Percentiles rank a stretch among this genome's conserved stretches.
phyloP scores from a whole-genome alignment of 2,888 invertebrate species.

The Cetonia aurata region DNA sequence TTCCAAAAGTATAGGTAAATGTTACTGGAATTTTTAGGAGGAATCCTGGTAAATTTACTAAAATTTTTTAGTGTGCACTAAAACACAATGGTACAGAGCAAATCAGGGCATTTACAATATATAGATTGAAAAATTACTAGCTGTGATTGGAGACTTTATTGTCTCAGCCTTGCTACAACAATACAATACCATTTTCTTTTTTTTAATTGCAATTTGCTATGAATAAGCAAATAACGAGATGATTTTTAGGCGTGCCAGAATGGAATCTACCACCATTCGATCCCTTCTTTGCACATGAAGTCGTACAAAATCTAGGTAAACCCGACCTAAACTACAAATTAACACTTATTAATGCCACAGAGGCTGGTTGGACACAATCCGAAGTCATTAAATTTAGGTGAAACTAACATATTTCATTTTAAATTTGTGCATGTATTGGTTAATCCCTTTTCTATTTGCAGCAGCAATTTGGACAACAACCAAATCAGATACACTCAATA shows the following conservation, averaged over 20 bases:
- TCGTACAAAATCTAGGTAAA: slow-evolving; percentile 74
- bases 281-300: slow-evolving; percentile 79
- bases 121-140: too few relatives aligned
- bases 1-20: too few relatives aligned
- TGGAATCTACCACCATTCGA: slow-evolving; percentile 82
- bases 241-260: slow-evolving; percentile 75
- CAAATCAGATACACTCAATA: slow-evolving; percentile 82
- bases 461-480: slow-evolving; percentile 75
- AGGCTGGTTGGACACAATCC: slow-evolving; percentile 82
- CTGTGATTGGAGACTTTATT: too few relatives aligned
- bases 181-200: too few relatives aligned
- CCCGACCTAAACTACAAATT: slow-evolving; percentile 77
- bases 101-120: too few relatives aligned
- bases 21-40: too few relatives aligned
- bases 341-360: slow-evolving; percentile 78
- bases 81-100: too few relatives aligned
- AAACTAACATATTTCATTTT: background rate
- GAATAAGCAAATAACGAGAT: background rate
- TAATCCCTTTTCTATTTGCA: slow-evolving; percentile 65
- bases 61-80: too few relatives aligned
- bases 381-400: slow-evolving; percentile 82
- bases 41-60: too few relatives aligned
- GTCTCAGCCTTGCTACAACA: too few relatives aligned
- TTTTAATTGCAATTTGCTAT: too few relatives aligned
- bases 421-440: background rate